phyloP scores from a whole-genome alignment of 64 coral and sea anemone species.

The Montipora efflorescens region DNA sequence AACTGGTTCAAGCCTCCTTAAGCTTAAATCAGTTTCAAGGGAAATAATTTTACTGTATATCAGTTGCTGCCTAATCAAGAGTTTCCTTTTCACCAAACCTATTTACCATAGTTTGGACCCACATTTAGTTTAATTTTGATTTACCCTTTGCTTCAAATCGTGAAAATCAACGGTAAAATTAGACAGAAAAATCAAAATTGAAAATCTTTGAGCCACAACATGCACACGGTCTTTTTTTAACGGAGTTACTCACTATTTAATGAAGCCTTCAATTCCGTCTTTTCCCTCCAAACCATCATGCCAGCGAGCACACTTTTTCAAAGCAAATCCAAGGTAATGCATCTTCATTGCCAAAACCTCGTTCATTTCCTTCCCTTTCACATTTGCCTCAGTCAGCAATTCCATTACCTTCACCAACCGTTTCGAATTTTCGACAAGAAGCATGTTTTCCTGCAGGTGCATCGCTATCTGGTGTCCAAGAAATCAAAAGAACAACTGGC shows the following conservation, averaged over 20 bases:
- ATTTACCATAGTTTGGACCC: too few relatives aligned
- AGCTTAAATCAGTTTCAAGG: too few relatives aligned
- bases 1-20: too few relatives aligned
- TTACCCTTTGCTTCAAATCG: too few relatives aligned
- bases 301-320: slow-evolving; percentile 86
- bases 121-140: too few relatives aligned
- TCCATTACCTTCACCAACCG: slow-evolving; percentile 83
- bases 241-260: slow-evolving; percentile 74
- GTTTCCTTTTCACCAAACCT: too few relatives aligned
- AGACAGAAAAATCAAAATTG: neutral
- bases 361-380: slow-evolving; percentile 72
- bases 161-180: too few relatives aligned
- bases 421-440: slow-evolving; percentile 83
- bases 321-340: slow-evolving; percentile 71
- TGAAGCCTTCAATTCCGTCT: slow-evolving; percentile 79
- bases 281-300: slow-evolving; percentile 73
- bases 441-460: slow-evolving; percentile 77
- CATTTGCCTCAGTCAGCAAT: slow-evolving; percentile 66
- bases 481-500: neutral
- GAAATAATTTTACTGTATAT: too few relatives aligned
- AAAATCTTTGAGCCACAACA: too few relatives aligned
- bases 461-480: slow-evolving; percentile 69
- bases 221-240: too few relatives aligned
- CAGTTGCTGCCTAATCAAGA: too few relatives aligned
- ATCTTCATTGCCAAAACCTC: slow-evolving; percentile 96